Conservation (phyloP, 2,113 vertebrate species). For the Ursus arctos region DNA sequence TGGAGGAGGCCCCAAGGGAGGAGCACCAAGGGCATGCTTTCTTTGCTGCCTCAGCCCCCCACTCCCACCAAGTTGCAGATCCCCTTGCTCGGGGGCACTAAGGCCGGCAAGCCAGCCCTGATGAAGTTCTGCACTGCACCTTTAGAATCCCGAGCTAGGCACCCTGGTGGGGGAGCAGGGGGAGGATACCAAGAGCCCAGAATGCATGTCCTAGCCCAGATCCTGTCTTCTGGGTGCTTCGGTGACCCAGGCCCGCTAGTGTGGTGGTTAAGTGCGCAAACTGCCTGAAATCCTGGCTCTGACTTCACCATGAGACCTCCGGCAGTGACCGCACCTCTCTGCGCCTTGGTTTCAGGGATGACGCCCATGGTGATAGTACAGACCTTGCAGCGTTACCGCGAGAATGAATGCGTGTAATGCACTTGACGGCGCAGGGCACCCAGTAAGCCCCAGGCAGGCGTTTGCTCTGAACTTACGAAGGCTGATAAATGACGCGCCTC, state of each 20-base stretch:
- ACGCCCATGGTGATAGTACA: neutral
- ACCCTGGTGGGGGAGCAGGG: too few relatives aligned
- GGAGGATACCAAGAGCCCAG: neutral
- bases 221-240: neutral
- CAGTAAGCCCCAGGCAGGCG: neutral
- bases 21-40: neutral
- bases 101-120: neutral
- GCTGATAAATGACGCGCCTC: neutral
- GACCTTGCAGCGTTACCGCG: neutral
- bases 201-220: neutral
- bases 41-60: neutral
- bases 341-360: neutral
- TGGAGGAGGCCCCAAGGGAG: neutral
- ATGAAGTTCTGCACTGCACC: neutral
- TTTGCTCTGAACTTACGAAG: neutral
- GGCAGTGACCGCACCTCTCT: neutral
- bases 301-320: neutral
- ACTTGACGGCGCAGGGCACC: neutral
- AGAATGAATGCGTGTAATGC: fast-evolving
- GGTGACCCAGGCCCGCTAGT: neutral
- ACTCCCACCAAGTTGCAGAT: neutral
- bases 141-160: neutral
- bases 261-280: neutral
- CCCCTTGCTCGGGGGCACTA: neutral
- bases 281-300: neutral